Conservation (phyloP, 2,113 vertebrate genomes). For the Sturnira hondurensis region DNA sequence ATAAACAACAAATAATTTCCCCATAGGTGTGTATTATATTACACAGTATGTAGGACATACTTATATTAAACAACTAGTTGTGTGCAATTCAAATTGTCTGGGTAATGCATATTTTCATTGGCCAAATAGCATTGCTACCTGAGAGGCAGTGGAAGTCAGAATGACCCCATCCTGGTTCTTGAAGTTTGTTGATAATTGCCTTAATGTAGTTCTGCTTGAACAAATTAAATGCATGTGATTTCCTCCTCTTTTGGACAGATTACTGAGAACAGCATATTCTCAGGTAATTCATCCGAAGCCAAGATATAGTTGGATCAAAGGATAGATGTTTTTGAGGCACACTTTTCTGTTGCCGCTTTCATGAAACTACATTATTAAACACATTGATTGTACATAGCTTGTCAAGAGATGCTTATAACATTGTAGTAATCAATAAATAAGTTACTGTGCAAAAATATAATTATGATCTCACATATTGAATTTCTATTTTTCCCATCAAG, state of each 20-base stretch:
- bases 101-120: not conserved
- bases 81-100: not conserved
- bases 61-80: not conserved
- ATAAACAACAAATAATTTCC: not conserved
- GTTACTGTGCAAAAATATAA: not conserved
- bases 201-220: not conserved
- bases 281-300: not conserved
- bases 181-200: not conserved
- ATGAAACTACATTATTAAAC: not conserved
- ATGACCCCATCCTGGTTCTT: not conserved
- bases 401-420: not conserved
- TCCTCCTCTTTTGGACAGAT: not conserved
- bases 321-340: not conserved
- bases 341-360: not conserved
- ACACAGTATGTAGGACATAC: not conserved
- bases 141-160: not conserved
- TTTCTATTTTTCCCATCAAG: not conserved
- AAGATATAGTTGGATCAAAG: not conserved
- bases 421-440: not conserved
- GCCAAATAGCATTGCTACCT: not conserved
- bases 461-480: not conserved
- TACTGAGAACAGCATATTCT: not conserved
- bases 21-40: not conserved
- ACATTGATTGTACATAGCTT: not conserved
- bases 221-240: not conserved